A percentile compares a stretch with the other conserved stretches of the same genome.
These are phyloP conservation scores for Anseranas semipalmata DNA, from an alignment of 2,113 vertebrate species.

Conservation along the genomic window DNA sequence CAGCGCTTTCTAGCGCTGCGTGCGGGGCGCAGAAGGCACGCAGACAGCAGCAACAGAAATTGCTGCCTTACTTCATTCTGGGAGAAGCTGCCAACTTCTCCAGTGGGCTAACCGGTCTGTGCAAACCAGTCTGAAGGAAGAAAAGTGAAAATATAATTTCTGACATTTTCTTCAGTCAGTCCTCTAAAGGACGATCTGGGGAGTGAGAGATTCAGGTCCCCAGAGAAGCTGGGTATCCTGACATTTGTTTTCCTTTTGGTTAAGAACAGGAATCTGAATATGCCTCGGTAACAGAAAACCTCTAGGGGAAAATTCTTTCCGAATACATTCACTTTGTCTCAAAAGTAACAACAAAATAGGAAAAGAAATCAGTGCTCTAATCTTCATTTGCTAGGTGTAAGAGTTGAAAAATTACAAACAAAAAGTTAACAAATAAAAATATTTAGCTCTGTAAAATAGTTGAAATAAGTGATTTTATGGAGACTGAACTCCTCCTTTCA, in stretches of 20 bases:
- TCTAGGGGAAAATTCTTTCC: neutral
- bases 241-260: neutral
- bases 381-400: neutral
- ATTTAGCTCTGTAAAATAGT: neutral
- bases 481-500: neutral
- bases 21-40: neutral
- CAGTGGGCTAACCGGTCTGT: neutral
- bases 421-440: neutral
- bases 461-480: neutral
- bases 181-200: neutral
- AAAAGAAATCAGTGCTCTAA: neutral
- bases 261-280: neutral
- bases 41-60: neutral
- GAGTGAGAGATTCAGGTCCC: neutral
- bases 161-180: neutral
- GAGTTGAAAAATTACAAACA: neutral
- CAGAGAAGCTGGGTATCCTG: accelerated
- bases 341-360: neutral
- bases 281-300: neutral
- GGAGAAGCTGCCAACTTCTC: neutral
- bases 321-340: neutral
- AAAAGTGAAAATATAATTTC: neutral
- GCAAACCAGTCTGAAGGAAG: neutral
- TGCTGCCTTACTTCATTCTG: neutral
- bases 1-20: neutral